Conservation (phyloP, 2,888 invertebrate genomes). For the Phytoseiulus persimilis region DNA sequence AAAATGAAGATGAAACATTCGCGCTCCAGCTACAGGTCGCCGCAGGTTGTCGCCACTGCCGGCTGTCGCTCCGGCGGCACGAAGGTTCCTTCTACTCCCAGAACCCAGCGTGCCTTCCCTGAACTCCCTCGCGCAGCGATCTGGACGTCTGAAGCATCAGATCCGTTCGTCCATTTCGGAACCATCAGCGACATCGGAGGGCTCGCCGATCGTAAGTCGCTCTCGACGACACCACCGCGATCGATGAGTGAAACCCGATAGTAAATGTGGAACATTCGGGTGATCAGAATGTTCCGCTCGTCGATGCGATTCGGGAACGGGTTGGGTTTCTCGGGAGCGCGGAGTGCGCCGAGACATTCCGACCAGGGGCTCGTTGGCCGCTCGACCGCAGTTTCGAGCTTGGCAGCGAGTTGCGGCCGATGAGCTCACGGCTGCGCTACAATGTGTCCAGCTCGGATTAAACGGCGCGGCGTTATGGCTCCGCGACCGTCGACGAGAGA, state of each 20-base stretch:
- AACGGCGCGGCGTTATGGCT: not conserved
- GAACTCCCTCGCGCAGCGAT: not conserved
- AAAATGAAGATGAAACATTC: not conserved
- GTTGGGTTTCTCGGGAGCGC: not conserved
- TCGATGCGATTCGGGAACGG: not conserved
- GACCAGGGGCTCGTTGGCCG: not conserved
- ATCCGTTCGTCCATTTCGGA: not conserved
- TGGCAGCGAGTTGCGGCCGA: too few species aligned
- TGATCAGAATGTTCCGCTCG: not conserved
- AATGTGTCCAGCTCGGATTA: not conserved
- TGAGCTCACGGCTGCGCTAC: too few species aligned
- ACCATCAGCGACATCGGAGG: not conserved
- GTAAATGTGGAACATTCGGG: not conserved
- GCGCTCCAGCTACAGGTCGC: not conserved
- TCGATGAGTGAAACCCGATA: not conserved
- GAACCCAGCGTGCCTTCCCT: not conserved
- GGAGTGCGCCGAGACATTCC: not conserved
- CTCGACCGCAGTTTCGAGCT: not conserved
- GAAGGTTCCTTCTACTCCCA: not conserved
- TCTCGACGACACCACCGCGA: not conserved
- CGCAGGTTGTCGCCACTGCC: not conserved
- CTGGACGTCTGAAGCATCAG: not conserved
- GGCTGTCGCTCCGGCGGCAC: too few species aligned
- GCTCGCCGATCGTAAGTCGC: too few species aligned
- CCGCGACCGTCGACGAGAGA: not conserved